Base-by-base conservation (phyloP, 1,140 invertebrate species). In the Aethina tumida region DNA sequence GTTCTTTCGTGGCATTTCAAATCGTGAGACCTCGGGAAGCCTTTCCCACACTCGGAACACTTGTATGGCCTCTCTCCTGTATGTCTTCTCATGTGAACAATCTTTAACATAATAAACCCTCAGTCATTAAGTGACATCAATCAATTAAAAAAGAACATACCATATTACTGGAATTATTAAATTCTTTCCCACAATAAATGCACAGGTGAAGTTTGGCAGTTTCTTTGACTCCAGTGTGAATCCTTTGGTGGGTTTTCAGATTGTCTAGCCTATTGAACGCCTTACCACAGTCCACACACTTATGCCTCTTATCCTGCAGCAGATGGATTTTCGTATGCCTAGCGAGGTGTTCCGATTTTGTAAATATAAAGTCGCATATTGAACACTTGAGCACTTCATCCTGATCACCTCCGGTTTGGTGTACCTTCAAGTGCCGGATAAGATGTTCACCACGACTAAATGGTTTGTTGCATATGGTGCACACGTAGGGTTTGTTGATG, bases 401-500 rank as follows among this genome's bases (percentile, higher is more conserved):
- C 25, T 42, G 43, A 6, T 54, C 50, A 0, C 47, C 36, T 17
- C 31, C 31, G 24, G 39, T 50, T 33, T 53, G 43, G 40, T 63
- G 60, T 3, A 52, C 44, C 35, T 60, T 60, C 9, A 63, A 42
- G 43, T 79, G 77, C 9, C 60, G 45, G 33, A 62, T 62, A 3
- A 62, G 41, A 40, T 63, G 58, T 42, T 63, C 59, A 3, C 58
- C 56, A 29, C 58, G 53, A 32, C 45, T 50, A 39, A 62, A 65
- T 4, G 50, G 56, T 43, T 73, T 65, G 28, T 62, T 55, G 46
- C 75, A 77, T 32, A 68, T 69, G 40, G 66, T 67, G 50, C 74
- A 76, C 44, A 68, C 68, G 41, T 73, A 76, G 0, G 75, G 75
- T 50, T 73, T 72, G 46, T 77, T 73, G n/a, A 74, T 73, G 24